Conservation (phyloP, 2,888 invertebrate genomes). For the Cartodere bifasciata region DNA sequence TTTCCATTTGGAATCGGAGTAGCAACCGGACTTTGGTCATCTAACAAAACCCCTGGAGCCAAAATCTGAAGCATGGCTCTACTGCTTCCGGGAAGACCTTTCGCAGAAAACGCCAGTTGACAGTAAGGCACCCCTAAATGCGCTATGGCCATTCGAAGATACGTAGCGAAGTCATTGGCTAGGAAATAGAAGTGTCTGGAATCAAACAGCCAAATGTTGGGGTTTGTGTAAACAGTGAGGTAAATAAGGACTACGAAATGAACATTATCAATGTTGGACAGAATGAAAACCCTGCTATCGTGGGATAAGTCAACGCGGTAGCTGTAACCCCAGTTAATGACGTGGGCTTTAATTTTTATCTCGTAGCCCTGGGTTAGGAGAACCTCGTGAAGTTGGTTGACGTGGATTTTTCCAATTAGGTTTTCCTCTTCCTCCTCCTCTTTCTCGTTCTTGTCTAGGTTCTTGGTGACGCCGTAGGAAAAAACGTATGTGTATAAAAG, state of each 20-base stretch:
- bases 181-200: conserved; percentile 30
- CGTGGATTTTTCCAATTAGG: conserved; percentile 23
- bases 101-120: conserved; percentile 42
- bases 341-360: conserved; percentile 19
- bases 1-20: no score
- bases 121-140: conserved; percentile 38
- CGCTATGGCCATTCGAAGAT: conserved; percentile 1
- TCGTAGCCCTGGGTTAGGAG: conserved; percentile 19
- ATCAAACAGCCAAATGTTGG: background rate
- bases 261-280: conserved; percentile 20
- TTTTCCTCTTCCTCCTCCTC: conserved; percentile 14
- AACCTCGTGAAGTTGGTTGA: conserved; percentile 19
- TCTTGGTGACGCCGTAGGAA: no score
- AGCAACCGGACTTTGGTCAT: conserved; percentile 18
- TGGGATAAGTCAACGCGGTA: conserved; percentile 20
- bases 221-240: conserved; percentile 7
- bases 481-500: conserved; percentile 65
- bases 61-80: conserved; percentile 61
- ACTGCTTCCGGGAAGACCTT: conserved; percentile 24
- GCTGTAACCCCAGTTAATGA: conserved; percentile 17
- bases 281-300: conserved; percentile 27
- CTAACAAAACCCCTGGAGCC: conserved; percentile 41
- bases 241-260: conserved; percentile 12
- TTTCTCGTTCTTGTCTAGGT: conserved; percentile 11
- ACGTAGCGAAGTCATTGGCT: background rate